Percentiles rank a stretch among this genome's conserved stretches.
phyloP scores from a whole-genome alignment of 2,797 vertebrate genomes.

The Chaunax sp. region DNA sequence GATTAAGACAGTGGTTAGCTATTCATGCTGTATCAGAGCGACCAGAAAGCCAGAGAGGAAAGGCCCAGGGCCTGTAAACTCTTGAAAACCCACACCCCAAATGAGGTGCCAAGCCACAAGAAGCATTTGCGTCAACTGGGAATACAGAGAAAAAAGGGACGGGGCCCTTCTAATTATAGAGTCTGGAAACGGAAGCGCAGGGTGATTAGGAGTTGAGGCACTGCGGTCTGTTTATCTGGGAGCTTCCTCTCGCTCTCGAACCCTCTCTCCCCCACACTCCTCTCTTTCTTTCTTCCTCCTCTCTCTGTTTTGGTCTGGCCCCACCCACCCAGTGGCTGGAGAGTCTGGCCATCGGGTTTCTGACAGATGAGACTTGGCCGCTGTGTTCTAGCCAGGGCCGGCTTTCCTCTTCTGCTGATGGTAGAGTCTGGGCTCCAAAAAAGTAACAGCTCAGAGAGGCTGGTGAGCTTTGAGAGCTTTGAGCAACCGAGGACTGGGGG shows the following conservation, averaged over 20 bases:
- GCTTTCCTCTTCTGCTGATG: slow-evolving; percentile 83
- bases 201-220: slow-evolving; percentile 97
- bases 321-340: slow-evolving; percentile 70
- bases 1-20: slow-evolving; percentile 91
- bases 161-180: slow-evolving; percentile 99
- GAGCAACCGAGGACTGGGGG: slow-evolving; percentile 79
- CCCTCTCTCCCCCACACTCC: slow-evolving; percentile 86
- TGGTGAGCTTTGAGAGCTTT: slow-evolving; percentile 68
- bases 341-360: slow-evolving; percentile 71
- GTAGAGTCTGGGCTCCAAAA: slow-evolving; percentile 86
- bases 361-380: slow-evolving; percentile 88
- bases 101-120: slow-evolving; percentile 99
- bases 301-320: slow-evolving; percentile 79
- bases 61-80: slow-evolving; percentile 91
- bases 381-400: slow-evolving; percentile 79
- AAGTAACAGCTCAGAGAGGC: slow-evolving; percentile 69
- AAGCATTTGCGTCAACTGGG: slow-evolving; percentile 99
- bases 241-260: slow-evolving; percentile 84
- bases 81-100: slow-evolving; percentile 93
- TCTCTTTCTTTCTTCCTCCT: slow-evolving; percentile 74
- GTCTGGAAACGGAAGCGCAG: slow-evolving; percentile 96
- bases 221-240: slow-evolving; percentile 99
- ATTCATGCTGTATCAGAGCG: slow-evolving; percentile 95
- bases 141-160: slow-evolving; percentile 93
- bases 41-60: slow-evolving; percentile 91